Base-by-base conservation (phyloP, 1,140 invertebrate species). In the Alviniconcha marisindica region DNA sequence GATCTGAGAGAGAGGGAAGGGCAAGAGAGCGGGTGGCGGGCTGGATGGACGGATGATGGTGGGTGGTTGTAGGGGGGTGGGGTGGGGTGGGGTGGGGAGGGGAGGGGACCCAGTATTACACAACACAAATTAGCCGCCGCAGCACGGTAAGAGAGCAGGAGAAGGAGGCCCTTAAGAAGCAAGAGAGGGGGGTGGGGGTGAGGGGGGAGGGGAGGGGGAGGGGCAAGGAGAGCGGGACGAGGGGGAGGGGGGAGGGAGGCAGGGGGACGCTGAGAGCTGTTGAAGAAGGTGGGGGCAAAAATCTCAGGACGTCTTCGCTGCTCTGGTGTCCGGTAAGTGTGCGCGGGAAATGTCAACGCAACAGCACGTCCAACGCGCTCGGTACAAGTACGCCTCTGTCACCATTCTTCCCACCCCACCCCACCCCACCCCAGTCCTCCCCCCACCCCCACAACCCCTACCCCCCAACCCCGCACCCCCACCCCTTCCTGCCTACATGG, bases 41-140 rank as follows among this genome's bases (percentile, higher is more conserved):
- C 7, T 10, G 44, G 44, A 48, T 18, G 10, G 63, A 33, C 3
- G 15, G 36, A 28, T 7, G 63, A 69, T 40, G 15, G 15, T 33
- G 69, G 69, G 69, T 38, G 33, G 69, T 10, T 48, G 44, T 18
- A 71, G 36, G 74, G 12, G 10, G 42, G 42, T 40, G n/a, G 42
- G 42, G 42, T 18, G 40, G 42, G 24, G 24, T 2, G 71, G 71
- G 71, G 71, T 31, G 5, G 18, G 31, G 63, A 66, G 63, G 63
- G 36, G 79, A 36, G 83, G 71, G 14, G 44, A 66, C 36, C 28
- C 44, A 56, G 77, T 54, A 78, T 78, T 78, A 78, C 77, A 78
- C 77, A 78, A 78, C 77, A 78, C 77, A 78, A 78, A 78, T 78
- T 78, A 78, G 77, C 77, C 77, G 48, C 36, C 77, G 38, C 77